Evolutionary conservation across 1,140 invertebrate species (phyloP).

Genomic region (Tetragonula clypearis): DNA sequence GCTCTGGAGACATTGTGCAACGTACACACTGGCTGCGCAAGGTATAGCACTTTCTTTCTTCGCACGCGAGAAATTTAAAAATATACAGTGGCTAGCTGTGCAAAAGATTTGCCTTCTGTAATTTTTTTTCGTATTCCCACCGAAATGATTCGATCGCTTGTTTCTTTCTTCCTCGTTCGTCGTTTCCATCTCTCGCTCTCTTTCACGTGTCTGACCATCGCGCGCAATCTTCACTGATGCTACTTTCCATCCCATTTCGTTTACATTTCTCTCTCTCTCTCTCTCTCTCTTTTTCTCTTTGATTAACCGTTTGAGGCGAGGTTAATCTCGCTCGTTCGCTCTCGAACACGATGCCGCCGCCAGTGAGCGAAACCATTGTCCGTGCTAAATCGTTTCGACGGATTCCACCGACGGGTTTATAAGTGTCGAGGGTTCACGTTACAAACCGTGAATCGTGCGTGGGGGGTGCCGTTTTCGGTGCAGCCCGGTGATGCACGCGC

Average conservation of each 20-base stretch:
- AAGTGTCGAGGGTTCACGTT: constrained; percentile 24
- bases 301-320: background rate
- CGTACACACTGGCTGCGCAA: too few relatives aligned
- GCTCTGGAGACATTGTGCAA: too few relatives aligned
- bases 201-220: background rate
- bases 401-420: background rate
- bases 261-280: background rate
- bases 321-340: background rate
- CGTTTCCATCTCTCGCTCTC: background rate
- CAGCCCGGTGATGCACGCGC: constrained; percentile 22
- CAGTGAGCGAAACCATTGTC: background rate
- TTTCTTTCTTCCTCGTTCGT: background rate
- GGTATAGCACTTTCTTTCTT: too few relatives aligned
- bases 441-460: background rate
- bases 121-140: too few relatives aligned
- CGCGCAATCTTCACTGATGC: background rate
- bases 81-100: too few relatives aligned
- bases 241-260: background rate
- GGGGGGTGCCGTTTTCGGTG: constrained; percentile 23
- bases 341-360: background rate
- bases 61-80: too few relatives aligned
- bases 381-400: background rate
- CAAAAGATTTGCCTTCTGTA: too few relatives aligned
- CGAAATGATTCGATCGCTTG: background rate
- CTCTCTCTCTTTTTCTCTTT: too few relatives aligned